phyloP scores from a whole-genome alignment of 2,113 vertebrate genomes.

The Halcyon senegalensis region DNA sequence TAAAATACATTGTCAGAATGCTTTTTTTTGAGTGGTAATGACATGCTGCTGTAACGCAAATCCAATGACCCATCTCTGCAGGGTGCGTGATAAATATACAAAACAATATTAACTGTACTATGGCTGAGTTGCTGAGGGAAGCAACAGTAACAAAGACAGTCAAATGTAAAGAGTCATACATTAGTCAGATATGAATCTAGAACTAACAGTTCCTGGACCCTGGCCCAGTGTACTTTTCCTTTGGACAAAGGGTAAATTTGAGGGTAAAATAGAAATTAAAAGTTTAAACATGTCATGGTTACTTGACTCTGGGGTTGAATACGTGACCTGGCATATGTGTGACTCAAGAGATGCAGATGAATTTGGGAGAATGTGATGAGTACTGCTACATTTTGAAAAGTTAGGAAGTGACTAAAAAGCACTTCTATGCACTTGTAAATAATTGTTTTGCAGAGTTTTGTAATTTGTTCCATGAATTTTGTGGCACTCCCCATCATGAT shows the following conservation, averaged over 20 bases:
- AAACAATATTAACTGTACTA: neutral
- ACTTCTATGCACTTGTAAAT: neutral
- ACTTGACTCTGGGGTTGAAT: neutral
- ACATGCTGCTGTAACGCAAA: neutral
- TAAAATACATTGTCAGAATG: neutral
- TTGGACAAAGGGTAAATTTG: neutral
- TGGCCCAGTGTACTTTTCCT: neutral
- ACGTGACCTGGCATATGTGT: fast-evolving
- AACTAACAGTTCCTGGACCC: neutral
- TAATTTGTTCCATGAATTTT: neutral
- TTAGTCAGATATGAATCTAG: constrained; percentile 9
- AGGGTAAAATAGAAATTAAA: neutral
- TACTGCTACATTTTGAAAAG: neutral
- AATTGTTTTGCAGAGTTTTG: neutral
- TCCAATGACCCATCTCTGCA: neutral
- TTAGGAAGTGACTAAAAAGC: neutral
- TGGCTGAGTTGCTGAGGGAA: neutral
- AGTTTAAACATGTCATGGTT: neutral
- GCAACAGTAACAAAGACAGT: neutral
- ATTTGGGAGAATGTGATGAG: neutral
- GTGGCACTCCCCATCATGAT: neutral
- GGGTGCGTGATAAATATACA: neutral
- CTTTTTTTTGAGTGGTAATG: neutral
- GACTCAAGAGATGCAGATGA: neutral
- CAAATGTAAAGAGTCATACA: neutral